Conservation (phyloP, 2,797 vertebrate genomes). For the Melopsittacus undulatus region DNA sequence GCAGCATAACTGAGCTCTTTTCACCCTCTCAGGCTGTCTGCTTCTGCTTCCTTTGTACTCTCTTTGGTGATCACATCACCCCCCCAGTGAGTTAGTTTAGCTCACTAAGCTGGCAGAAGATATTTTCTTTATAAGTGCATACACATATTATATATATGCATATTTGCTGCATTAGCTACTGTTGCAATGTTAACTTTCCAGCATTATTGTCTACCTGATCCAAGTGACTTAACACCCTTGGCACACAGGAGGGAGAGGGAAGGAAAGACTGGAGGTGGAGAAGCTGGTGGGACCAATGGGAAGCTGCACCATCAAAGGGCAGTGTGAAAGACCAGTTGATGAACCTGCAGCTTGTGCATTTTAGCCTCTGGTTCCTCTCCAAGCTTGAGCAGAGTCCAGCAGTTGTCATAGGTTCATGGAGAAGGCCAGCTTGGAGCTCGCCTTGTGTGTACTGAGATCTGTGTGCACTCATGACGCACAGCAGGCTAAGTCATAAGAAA, state of each 20-base stretch:
- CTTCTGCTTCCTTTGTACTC: neutral
- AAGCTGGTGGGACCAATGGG: conserved; percentile 12
- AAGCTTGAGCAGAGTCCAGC: neutral
- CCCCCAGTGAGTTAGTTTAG: neutral
- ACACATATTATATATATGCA: no score
- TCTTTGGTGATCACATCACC: neutral
- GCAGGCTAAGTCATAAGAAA: neutral
- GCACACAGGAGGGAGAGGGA: neutral
- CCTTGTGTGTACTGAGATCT: fast-evolving
- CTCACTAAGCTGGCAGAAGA: neutral
- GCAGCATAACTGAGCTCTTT: neutral
- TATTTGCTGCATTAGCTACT: neutral
- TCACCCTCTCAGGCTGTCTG: neutral
- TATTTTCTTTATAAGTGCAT: neutral
- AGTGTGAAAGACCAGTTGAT: neutral
- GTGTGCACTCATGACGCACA: fast-evolving
- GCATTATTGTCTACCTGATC: neutral
- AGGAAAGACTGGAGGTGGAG: conserved; percentile 22
- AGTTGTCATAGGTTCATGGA: neutral
- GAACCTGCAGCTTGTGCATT: neutral
- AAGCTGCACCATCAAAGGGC: neutral
- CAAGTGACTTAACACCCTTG: neutral
- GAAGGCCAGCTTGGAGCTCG: neutral
- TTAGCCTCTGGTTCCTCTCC: neutral
- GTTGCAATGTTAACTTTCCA: neutral